A percentile compares a stretch with the other conserved stretches of the same genome.
These are phyloP conservation scores for Watsonalla binaria DNA, from an alignment of 2,888 invertebrate genomes.

Conservation along the genomic window DNA sequence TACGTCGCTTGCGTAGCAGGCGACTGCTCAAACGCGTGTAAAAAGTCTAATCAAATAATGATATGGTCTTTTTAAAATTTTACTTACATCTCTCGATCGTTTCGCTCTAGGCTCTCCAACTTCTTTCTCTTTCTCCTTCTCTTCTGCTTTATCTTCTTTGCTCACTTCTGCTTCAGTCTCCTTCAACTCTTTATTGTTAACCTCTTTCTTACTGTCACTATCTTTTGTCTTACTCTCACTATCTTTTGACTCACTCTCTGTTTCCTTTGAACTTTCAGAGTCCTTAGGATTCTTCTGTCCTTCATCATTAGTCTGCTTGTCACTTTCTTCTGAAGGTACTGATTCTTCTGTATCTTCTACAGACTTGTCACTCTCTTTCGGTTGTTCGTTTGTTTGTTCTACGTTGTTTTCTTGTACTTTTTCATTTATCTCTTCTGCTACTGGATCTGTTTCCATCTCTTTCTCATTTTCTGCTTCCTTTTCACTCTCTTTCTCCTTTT, in stretches of 20 bases:
- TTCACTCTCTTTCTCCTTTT: constrained; percentile 20
- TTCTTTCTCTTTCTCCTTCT: constrained; percentile 38
- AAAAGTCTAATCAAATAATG: too few relatives aligned
- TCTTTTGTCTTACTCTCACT: constrained; percentile 3
- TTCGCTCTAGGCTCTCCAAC: constrained; percentile 59
- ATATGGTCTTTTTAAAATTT: constrained; percentile 3
- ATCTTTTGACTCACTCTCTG: constrained; percentile 6
- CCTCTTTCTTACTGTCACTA: constrained; percentile 9
- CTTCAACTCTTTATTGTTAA: constrained; percentile 9
- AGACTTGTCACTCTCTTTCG: too few relatives aligned
- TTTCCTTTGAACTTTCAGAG: constrained; percentile 4
- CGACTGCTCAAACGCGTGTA: too few relatives aligned
- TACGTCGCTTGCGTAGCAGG: too few relatives aligned
- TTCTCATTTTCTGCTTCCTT: constrained; percentile 5
- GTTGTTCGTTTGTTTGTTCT: not conserved
- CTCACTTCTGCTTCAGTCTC: constrained; percentile 10
- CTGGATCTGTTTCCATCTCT: constrained; percentile 12
- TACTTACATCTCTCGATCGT: constrained; percentile 63
- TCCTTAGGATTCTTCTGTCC: constrained; percentile 7
- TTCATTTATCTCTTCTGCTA: constrained; percentile 15
- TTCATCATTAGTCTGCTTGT: constrained; percentile 7
- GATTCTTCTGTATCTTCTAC: not conserved
- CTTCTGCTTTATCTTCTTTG: constrained; percentile 19
- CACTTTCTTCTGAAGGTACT: constrained; percentile 3
- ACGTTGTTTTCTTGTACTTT: constrained; percentile 10